Base-by-base conservation (phyloP, 2,888 invertebrate species). In the Balanococcus diminutus region DNA sequence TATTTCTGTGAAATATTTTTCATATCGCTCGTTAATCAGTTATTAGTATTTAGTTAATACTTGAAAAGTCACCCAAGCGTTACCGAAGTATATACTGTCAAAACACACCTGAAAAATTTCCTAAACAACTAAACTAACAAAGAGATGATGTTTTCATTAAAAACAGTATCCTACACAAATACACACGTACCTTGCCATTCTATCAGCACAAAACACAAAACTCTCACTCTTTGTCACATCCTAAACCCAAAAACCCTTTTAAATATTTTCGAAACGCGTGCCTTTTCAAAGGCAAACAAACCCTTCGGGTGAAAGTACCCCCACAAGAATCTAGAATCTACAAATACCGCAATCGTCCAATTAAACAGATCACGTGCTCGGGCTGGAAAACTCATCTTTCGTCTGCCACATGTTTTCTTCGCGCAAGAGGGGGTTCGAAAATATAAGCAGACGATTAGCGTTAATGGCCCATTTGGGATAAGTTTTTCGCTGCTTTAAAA, bases 101-200 rank as follows among this genome's bases (percentile, higher is more conserved):
- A 75, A 67, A 75, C 75, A 75, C 75, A 75, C 75, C 75, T 75
- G 75, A 75, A 75, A 75, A 75, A 32, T 75, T 75, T 32, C 75
- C 75, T 19, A 75, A 25, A 31, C 75, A 75, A 75, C 75, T 32
- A 75, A 75, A 75, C 75, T 36, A 75, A 75, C 75, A 75, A 75
- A 31, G 75, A 31, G 75, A 75, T 75, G 75, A 75, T 75, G 75
- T 75, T 75, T 31, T 75, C 32, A 31, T 75, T 32, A 19, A 19
- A 75, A 75, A 32, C 36, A 36, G 8, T 51, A 51, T 51, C 51
- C 51, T 75, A 75, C n/a, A 75, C 75, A 75, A 36, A 75, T 32
- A 75, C 32, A 6, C 32, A n/a, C 25, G 32, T 75, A 25, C 32
- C 32, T 67, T 67, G 67, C 67, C 28, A 5, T 14, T 28, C 14